Evolutionary conservation across 2,113 vertebrate species (phyloP).

Genomic region (Chamaetylas fuelleborni): DNA sequence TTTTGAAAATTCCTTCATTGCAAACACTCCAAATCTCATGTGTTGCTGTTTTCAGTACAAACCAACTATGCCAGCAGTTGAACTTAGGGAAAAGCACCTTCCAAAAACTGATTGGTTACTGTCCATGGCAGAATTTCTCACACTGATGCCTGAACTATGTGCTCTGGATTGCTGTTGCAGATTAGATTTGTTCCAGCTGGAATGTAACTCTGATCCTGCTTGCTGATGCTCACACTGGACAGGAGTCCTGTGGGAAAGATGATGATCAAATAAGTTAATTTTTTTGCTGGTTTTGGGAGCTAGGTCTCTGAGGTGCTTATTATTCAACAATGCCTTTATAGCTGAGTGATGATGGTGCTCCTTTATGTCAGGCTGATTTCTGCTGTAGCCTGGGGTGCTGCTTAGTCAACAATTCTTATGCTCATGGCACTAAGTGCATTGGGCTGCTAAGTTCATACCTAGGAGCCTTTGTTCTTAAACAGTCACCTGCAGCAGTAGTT

Average conservation of each 20-base stretch:
- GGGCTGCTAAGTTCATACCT: neutral
- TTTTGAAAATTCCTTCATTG: neutral
- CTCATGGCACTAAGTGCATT: no score
- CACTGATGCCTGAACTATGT: neutral
- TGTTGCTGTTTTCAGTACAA: neutral
- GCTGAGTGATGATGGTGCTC: neutral
- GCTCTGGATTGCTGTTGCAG: neutral
- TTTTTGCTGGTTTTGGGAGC: neutral
- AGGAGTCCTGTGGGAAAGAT: neutral
- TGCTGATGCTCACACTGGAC: neutral
- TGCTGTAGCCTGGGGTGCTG: neutral
- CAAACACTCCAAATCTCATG: fast-evolving
- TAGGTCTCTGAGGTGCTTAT: neutral
- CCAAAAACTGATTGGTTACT: neutral
- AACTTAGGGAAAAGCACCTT: neutral
- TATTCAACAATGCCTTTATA: neutral
- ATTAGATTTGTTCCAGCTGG: neutral
- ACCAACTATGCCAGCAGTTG: neutral
- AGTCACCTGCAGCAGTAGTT: neutral
- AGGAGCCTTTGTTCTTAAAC: neutral
- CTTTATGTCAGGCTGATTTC: neutral
- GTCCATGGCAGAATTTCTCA: neutral
- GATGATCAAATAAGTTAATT: no score
- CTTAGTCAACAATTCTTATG: fast-evolving
- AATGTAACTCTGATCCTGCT: neutral